A percentile compares a stretch with the other conserved stretches of the same genome.
Conservation (phyloP, 2,797 vertebrate species). For the Poecilia gillii region DNA sequence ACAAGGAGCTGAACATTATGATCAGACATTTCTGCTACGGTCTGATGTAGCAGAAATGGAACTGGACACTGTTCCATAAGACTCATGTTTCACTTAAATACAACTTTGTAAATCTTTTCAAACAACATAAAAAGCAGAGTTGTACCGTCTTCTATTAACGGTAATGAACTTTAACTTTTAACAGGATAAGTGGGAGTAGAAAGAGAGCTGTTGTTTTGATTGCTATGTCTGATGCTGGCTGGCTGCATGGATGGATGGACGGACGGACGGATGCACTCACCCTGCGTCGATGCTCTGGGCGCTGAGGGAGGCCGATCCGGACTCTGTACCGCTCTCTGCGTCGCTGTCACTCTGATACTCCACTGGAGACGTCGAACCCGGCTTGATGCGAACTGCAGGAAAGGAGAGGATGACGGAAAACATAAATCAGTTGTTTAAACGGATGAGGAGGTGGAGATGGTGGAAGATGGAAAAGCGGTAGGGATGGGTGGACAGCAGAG, state of each 20-base stretch:
- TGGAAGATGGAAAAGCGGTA: neutral
- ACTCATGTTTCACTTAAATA: neutral
- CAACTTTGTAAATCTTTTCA: neutral
- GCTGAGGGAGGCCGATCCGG: constrained; percentile 83
- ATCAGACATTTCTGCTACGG: neutral
- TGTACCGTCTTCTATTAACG: neutral
- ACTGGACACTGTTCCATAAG: neutral
- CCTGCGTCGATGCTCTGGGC: constrained; percentile 76
- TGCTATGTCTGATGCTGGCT: neutral
- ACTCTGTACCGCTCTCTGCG: constrained; percentile 87
- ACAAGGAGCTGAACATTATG: neutral
- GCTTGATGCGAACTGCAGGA: constrained; percentile 88
- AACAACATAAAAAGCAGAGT: neutral
- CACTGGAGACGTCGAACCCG: constrained; percentile 89
- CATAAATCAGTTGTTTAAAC: neutral
- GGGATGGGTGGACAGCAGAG: neutral
- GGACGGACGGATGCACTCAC: constrained; percentile 40
- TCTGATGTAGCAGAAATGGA: neutral
- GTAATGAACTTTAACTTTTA: neutral
- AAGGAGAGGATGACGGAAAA: neutral
- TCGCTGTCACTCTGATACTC: constrained; percentile 94
- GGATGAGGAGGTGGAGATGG: neutral
- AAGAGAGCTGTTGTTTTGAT: neutral
- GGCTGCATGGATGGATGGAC: neutral
- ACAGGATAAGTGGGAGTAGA: neutral